These are phyloP conservation scores for Hippocampus zosterae DNA, from an alignment of 2,113 vertebrate species.

Conservation along the genomic window DNA sequence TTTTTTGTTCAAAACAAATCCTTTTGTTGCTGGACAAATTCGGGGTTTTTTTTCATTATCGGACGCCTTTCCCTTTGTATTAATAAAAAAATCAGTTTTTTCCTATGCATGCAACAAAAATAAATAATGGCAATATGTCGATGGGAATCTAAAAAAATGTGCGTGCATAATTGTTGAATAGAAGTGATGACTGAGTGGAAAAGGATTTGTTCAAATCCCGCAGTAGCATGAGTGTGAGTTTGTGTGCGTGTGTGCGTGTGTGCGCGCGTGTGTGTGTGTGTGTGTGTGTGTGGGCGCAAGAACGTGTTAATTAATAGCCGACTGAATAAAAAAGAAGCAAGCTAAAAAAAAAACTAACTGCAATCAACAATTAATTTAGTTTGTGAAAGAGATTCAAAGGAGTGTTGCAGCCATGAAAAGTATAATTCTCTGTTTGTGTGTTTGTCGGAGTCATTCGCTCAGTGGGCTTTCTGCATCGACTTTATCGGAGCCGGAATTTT, in stretches of 20 bases:
- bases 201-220: neutral
- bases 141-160: neutral
- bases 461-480: constrained; percentile 44
- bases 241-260: neutral
- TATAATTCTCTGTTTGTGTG: neutral
- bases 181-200: neutral
- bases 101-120: neutral
- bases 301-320: constrained; percentile 4
- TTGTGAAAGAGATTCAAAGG: neutral
- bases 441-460: neutral
- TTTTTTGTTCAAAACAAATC: neutral
- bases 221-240: neutral
- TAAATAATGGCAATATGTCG: neutral
- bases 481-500: constrained; percentile 91
- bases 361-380: constrained; percentile 10
- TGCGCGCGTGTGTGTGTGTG: constrained; percentile 18
- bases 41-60: neutral
- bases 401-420: neutral
- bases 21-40: neutral
- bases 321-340: neutral
- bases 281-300: neutral
- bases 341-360: neutral
- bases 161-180: neutral
- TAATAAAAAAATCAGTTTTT: neutral
- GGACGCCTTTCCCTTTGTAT: neutral